phyloP scores from a whole-genome alignment of 2,797 vertebrate genomes.

The Alfaro cultratus region DNA sequence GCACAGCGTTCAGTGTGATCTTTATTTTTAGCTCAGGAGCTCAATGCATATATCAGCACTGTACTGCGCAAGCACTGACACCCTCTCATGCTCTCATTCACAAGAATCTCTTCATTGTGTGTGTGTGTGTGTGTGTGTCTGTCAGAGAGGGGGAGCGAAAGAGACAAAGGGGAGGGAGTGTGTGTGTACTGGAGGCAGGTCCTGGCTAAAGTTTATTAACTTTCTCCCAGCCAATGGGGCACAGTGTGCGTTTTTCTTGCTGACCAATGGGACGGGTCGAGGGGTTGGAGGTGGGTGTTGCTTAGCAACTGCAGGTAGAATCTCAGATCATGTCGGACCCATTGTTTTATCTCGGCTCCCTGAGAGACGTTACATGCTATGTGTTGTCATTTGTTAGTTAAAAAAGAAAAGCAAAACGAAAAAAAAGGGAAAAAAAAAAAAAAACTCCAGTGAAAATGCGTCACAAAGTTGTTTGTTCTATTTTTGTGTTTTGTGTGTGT shows the following conservation, averaged over 20 bases:
- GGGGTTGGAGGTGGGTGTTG: slow-evolving; percentile 87
- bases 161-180: slow-evolving; percentile 31
- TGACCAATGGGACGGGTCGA: slow-evolving; percentile 81
- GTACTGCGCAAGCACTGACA: slow-evolving; percentile 78
- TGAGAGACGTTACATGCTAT: slow-evolving; percentile 78
- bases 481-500: slow-evolving; percentile 43
- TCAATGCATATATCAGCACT: slow-evolving; percentile 82
- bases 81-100: slow-evolving; percentile 83
- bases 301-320: slow-evolving; percentile 91
- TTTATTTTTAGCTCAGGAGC: slow-evolving; percentile 82
- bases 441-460: slow-evolving; percentile 67
- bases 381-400: slow-evolving; percentile 76
- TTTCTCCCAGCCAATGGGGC: slow-evolving; percentile 82
- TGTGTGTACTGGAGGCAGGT: slow-evolving; percentile 74
- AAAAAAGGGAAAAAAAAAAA: slow-evolving; percentile 25
- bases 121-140: slow-evolving; percentile 59
- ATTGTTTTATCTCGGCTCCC: slow-evolving; percentile 83
- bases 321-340: slow-evolving; percentile 84
- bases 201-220: slow-evolving; percentile 86
- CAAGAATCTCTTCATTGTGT: slow-evolving; percentile 81
- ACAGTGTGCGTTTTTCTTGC: slow-evolving; percentile 76
- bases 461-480: slow-evolving; percentile 76
- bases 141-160: slow-evolving; percentile 9
- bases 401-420: slow-evolving; percentile 21
- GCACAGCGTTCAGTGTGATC: slow-evolving; percentile 74